Percentiles rank a stretch among this genome's conserved stretches.
These are phyloP conservation scores for Sebastes hubbsi DNA, from an alignment of 2,797 vertebrate species.

Conservation along the genomic window DNA sequence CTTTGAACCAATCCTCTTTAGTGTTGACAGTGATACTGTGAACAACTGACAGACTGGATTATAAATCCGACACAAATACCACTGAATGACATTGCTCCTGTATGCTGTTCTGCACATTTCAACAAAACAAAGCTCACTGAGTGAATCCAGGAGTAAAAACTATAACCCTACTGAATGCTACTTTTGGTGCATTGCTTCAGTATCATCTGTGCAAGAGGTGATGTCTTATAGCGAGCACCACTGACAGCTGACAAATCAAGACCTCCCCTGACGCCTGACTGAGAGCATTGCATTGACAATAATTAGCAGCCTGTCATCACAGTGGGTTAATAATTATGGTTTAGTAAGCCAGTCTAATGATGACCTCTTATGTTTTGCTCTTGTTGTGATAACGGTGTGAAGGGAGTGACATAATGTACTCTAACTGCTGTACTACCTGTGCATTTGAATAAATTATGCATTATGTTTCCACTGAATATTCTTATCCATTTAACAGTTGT, in stretches of 20 bases:
- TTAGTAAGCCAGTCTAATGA: neutral
- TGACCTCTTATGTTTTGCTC: neutral
- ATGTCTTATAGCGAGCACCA: neutral
- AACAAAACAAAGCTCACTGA: neutral
- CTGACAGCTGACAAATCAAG: conserved; percentile 36
- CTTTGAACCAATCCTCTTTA: neutral
- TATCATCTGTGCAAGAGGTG: neutral
- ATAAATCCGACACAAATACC: neutral
- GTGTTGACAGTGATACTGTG: conserved; percentile 8
- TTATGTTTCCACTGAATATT: neutral
- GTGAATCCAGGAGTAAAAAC: neutral
- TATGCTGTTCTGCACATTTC: neutral
- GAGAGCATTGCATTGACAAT: conserved; percentile 35
- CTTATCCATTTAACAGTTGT: neutral
- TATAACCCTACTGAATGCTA: neutral
- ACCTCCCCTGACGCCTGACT: conserved; percentile 34
- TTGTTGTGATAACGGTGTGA: neutral
- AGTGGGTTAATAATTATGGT: conserved; percentile 21
- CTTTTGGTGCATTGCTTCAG: neutral
- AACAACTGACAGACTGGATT: conserved; percentile 2
- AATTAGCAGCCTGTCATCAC: conserved; percentile 52
- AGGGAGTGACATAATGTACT: neutral
- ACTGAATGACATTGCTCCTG: neutral
- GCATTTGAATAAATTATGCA: neutral
- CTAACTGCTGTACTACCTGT: neutral